Percentiles rank a stretch among this genome's conserved stretches.
phyloP scores from a whole-genome alignment of 2,797 vertebrate genomes.

The Leuciscus waleckii region DNA sequence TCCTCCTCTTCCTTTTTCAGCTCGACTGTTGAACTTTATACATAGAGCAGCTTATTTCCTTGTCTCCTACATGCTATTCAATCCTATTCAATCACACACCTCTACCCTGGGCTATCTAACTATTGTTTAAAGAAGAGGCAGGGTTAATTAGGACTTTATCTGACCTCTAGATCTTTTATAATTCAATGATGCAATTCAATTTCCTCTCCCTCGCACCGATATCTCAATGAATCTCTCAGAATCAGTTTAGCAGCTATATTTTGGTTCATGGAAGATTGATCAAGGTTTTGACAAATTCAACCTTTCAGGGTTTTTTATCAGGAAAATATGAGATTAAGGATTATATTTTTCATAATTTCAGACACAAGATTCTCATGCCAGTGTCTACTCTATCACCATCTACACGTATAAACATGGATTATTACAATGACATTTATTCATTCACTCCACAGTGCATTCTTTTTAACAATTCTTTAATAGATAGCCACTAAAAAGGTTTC shows the following conservation, averaged over 20 bases:
- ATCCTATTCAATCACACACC: not conserved
- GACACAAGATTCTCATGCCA: not conserved
- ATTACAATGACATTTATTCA: not conserved
- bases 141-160: slow-evolving; percentile 6
- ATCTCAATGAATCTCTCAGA: slow-evolving; percentile 1
- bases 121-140: not conserved
- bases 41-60: slow-evolving; percentile 43
- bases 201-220: not conserved
- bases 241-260: not conserved
- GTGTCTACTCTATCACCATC: not conserved
- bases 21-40: slow-evolving; percentile 15
- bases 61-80: not conserved
- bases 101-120: not conserved
- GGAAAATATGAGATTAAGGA: not conserved
- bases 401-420: slow-evolving; percentile 25
- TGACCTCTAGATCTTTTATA: slow-evolving; percentile 4
- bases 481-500: not conserved
- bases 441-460: not conserved
- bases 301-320: not conserved
- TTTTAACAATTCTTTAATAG: not conserved
- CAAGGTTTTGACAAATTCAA: slow-evolving; percentile 10
- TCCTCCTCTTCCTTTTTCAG: slow-evolving; percentile 20
- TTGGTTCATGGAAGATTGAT: not conserved
- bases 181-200: slow-evolving; percentile 11
- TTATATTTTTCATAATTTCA: slow-evolving; percentile 1